Conservation (phyloP, 37 sponge, comb jelly and placozoan species). For the Ephydatia muelleri region DNA sequence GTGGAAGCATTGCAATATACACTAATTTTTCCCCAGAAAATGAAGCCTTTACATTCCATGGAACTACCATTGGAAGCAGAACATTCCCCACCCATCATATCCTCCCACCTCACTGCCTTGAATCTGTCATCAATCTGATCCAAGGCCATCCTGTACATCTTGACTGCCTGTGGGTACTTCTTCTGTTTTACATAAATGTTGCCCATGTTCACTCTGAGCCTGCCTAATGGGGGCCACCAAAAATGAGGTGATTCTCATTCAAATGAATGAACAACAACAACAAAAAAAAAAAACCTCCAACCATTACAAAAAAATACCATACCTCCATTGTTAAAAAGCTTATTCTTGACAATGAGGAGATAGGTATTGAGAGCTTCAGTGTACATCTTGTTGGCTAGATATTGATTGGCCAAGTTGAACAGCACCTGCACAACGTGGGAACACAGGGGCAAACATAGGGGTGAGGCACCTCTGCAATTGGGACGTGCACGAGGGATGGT, state of each 20-base stretch:
- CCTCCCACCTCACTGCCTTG: slow-evolving; percentile 54
- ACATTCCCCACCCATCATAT: too few relatives aligned
- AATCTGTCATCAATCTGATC: slow-evolving; percentile 88
- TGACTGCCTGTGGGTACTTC: slow-evolving; percentile 93
- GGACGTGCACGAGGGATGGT: not conserved
- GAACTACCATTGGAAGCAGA: too few relatives aligned
- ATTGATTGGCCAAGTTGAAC: slow-evolving; percentile 92
- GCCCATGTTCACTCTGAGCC: slow-evolving; percentile 96
- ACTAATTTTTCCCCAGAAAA: not conserved
- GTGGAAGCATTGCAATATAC: not conserved
- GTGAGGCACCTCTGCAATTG: not conserved
- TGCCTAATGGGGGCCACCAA: slow-evolving; percentile 29
- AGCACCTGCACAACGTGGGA: slow-evolving; percentile 58
- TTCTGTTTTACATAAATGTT: slow-evolving; percentile 94
- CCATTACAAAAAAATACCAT: not conserved
- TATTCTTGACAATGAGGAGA: slow-evolving; percentile 95
- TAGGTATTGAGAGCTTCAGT: slow-evolving; percentile 92
- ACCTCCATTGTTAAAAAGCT: slow-evolving; percentile 90
- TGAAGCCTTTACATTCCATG: not conserved
- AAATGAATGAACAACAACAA: not conserved
- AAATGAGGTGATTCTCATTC: not conserved
- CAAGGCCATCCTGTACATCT: slow-evolving; percentile 97
- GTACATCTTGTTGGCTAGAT: slow-evolving; percentile 78
- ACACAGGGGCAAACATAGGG: too few relatives aligned
- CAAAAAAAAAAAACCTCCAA: not conserved